Conservation (phyloP, 2,113 vertebrate genomes). For the Colossoma macropomum region DNA sequence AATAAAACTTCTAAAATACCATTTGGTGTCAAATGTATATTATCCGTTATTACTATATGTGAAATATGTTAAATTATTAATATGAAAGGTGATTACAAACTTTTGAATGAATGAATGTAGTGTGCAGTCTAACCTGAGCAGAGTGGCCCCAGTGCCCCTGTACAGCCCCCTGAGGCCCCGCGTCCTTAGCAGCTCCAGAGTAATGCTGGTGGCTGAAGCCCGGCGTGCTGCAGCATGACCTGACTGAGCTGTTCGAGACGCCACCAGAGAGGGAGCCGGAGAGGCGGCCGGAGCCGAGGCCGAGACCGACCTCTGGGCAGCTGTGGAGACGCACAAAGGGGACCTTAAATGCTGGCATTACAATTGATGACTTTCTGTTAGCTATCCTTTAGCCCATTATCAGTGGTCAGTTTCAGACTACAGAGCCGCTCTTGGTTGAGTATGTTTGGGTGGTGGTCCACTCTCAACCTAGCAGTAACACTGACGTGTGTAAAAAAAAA, state of each 20-base stretch:
- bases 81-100: background rate
- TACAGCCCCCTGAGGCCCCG: slow-evolving; percentile 80
- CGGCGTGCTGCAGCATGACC: slow-evolving; percentile 48
- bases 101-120: background rate
- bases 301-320: slow-evolving; percentile 67
- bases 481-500: too few species aligned
- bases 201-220: slow-evolving; percentile 75
- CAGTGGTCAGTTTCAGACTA: too few species aligned
- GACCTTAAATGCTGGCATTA: background rate
- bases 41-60: background rate
- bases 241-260: slow-evolving; percentile 15
- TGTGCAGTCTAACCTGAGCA: slow-evolving; percentile 80
- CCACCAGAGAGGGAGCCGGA: slow-evolving; percentile 56
- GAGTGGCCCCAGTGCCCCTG: slow-evolving; percentile 80
- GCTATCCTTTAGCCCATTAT: too few species aligned
- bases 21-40: too few species aligned
- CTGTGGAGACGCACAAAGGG: slow-evolving; percentile 38
- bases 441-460: too few species aligned
- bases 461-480: too few species aligned
- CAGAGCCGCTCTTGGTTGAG: too few species aligned
- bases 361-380: background rate
- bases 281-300: slow-evolving; percentile 49
- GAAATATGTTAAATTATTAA: background rate
- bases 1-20: too few species aligned
- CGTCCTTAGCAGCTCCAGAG: slow-evolving; percentile 76